phyloP scores from a whole-genome alignment of 2,113 vertebrate species.

The Chaenogobius annularis region DNA sequence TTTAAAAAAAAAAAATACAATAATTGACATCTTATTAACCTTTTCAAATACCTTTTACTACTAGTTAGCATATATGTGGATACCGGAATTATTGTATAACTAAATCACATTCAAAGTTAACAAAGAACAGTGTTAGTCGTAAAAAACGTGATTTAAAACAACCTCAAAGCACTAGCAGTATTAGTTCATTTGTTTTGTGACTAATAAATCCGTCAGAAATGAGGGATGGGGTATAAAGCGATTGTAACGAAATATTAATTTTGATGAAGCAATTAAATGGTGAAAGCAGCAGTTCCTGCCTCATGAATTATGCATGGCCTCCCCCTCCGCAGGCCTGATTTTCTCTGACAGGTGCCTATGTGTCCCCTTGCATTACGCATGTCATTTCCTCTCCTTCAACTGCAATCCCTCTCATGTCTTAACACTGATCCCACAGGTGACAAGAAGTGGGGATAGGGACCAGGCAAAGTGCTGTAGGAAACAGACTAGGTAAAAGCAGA shows the following conservation, averaged over 20 bases:
- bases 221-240: not conserved
- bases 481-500: constrained; percentile 18
- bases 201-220: constrained; percentile 13
- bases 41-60: no score
- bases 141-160: not conserved
- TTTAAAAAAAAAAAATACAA: no score
- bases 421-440: constrained; percentile 62
- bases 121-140: not conserved
- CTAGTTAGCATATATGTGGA: no score
- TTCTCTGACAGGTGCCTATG: constrained; percentile 70
- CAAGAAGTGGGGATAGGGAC: constrained; percentile 34
- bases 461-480: constrained; percentile 5
- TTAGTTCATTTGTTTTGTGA: not conserved
- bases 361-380: constrained; percentile 72
- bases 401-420: constrained; percentile 67
- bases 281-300: constrained; percentile 58
- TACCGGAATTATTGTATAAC: not conserved
- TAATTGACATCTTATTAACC: no score
- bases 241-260: constrained; percentile 36
- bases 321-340: constrained; percentile 51
- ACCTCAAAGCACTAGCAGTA: not conserved
- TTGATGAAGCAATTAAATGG: constrained; percentile 56
- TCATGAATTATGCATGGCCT: constrained; percentile 66
- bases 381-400: constrained; percentile 73
- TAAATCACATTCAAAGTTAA: not conserved